Evolutionary conservation across 2,113 vertebrate genomes (phyloP).

Genomic region (Pluvialis apricaria): DNA sequence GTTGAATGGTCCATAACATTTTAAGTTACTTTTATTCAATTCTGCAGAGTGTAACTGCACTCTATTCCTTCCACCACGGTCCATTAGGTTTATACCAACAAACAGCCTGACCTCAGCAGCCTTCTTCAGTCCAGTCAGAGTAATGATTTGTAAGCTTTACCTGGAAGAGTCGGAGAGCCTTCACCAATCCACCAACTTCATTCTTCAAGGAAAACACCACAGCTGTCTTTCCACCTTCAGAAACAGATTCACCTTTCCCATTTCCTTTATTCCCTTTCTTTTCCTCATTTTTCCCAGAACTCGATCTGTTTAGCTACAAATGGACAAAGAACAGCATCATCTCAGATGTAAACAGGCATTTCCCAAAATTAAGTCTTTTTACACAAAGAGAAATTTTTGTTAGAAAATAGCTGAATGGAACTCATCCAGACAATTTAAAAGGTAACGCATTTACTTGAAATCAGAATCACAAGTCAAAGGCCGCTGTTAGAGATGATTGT

Average conservation of each 20-base stretch:
- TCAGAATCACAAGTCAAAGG: neutral
- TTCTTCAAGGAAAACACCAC: conserved; percentile 96
- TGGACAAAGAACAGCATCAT: neutral
- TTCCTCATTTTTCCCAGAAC: conserved; percentile 85
- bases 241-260: conserved; percentile 55
- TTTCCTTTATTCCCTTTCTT: conserved; percentile 73
- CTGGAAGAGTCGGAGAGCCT: conserved; percentile 91
- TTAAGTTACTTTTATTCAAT: neutral
- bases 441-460: neutral
- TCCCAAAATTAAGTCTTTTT: neutral
- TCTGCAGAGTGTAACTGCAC: neutral
- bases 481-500: neutral
- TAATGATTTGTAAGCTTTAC: conserved; percentile 64
- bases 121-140: neutral
- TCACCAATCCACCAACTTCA: conserved; percentile 92
- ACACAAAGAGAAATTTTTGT: neutral
- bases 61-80: neutral
- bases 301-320: conserved; percentile 76
- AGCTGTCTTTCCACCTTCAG: conserved; percentile 82
- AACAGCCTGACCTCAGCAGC: neutral
- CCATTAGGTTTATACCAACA: neutral
- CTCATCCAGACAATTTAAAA: neutral
- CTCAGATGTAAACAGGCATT: neutral
- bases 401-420: neutral
- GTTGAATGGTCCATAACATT: neutral